Evolutionary conservation across 2,888 invertebrate genomes (phyloP).

Genomic region (Stegophylla sp.): DNA sequence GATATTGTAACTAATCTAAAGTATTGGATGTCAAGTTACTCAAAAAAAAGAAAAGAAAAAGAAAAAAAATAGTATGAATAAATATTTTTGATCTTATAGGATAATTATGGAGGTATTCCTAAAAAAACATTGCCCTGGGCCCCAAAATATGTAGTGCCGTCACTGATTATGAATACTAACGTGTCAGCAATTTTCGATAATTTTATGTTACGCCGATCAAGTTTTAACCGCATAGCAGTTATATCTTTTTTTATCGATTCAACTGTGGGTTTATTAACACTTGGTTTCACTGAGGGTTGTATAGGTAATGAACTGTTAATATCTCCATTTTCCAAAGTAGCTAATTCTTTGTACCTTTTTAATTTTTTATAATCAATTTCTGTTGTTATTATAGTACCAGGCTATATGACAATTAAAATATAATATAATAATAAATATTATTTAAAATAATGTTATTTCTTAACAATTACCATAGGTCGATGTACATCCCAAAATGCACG

Average conservation of each 20-base stretch:
- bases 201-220: constrained; percentile 87
- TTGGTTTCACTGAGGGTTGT: constrained; percentile 26
- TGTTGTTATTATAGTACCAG: constrained; percentile 98
- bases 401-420: constrained; percentile 69
- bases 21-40: too few species aligned
- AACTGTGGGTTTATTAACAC: constrained; percentile 68
- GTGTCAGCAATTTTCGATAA: constrained; percentile 94
- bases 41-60: too few species aligned
- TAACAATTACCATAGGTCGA: constrained; percentile 84
- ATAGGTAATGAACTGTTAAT: constrained; percentile 35
- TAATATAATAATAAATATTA: neutral
- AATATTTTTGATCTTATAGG: too few species aligned
- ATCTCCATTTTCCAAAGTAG: constrained; percentile 43
- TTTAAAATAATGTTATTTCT: neutral
- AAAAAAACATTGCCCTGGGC: too few species aligned
- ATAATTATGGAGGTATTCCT: too few species aligned
- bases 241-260: constrained; percentile 76
- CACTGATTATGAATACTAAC: constrained; percentile 71
- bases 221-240: constrained; percentile 75
- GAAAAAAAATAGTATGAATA: too few species aligned
- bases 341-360: constrained; percentile 50
- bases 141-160: too few species aligned
- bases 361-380: constrained; percentile 98
- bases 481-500: constrained; percentile 99
- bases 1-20: too few species aligned